These are phyloP conservation scores for Athripsodes cinereus DNA, from an alignment of 2,888 invertebrate species.

Conservation along the genomic window DNA sequence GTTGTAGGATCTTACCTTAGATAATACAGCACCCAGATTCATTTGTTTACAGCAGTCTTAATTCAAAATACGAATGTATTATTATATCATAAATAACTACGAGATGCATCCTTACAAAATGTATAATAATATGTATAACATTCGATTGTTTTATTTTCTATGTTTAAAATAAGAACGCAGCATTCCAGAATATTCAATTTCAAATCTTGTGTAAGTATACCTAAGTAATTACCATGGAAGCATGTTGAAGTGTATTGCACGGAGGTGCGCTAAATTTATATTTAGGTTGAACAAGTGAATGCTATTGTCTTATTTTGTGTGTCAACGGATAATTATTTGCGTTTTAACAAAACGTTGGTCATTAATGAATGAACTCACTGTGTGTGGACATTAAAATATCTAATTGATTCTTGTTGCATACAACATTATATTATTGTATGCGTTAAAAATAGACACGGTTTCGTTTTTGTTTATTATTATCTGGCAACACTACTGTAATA, in stretches of 20 bases:
- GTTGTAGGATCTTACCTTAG: too few species aligned
- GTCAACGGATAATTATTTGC: not conserved
- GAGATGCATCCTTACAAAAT: too few species aligned
- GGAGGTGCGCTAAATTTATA: not conserved
- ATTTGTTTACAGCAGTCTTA: too few species aligned
- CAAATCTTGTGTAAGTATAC: too few species aligned
- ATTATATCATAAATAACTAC: too few species aligned
- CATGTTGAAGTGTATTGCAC: not conserved
- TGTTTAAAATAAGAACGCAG: not conserved
- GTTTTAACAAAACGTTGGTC: not conserved
- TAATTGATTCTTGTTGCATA: not conserved
- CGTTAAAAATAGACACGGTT: not conserved
- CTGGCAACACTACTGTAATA: not conserved
- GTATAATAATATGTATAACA: too few species aligned
- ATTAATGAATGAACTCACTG: constrained; percentile 1
- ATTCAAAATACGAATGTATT: too few species aligned
- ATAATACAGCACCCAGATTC: too few species aligned
- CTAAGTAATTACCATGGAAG: not conserved
- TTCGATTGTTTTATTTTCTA: not conserved
- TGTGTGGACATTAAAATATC: not conserved
- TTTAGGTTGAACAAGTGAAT: not conserved
- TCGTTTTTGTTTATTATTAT: not conserved
- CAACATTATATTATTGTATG: not conserved
- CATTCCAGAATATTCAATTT: not conserved
- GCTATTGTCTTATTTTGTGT: constrained; percentile 1